These are phyloP conservation scores for Pachydiplax longipennis DNA, from an alignment of 2,888 invertebrate genomes.

Conservation along the genomic window DNA sequence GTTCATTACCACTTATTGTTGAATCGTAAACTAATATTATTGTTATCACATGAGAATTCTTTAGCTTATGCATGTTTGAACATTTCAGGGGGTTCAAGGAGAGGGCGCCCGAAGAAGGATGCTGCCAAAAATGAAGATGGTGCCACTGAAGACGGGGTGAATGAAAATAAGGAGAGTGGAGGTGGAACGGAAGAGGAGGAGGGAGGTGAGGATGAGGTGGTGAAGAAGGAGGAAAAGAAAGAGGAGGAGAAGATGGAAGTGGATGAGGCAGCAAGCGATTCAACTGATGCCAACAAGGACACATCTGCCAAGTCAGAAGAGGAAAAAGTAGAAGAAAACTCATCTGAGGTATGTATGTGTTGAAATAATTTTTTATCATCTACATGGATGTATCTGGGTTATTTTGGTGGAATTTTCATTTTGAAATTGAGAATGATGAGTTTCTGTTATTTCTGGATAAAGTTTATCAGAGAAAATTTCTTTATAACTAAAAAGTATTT, in stretches of 20 bases:
- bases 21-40: too few species aligned
- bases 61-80: too few species aligned
- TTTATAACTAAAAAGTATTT: too few species aligned
- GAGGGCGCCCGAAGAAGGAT: constrained; percentile 44
- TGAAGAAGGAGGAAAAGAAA: constrained; percentile 30
- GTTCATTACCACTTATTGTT: too few species aligned
- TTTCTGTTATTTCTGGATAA: too few species aligned
- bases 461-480: too few species aligned
- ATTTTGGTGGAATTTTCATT: too few species aligned
- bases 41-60: too few species aligned
- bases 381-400: not conserved
- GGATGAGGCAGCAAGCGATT: not conserved
- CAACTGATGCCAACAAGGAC: not conserved
- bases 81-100: not conserved
- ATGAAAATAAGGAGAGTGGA: constrained; percentile 33
- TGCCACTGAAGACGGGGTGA: not conserved
- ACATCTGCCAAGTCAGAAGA: not conserved
- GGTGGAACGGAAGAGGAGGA: constrained; percentile 31
- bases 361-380: too few species aligned
- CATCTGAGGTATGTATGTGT: constrained; percentile 3
- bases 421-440: too few species aligned
- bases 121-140: constrained; percentile 31
- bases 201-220: constrained; percentile 12
- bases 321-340: constrained; percentile 6
- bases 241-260: constrained; percentile 31